Percentiles rank a stretch among this genome's conserved stretches.
phyloP scores from a whole-genome alignment of 2,888 invertebrate species.

The Lydus trimaculatus region DNA sequence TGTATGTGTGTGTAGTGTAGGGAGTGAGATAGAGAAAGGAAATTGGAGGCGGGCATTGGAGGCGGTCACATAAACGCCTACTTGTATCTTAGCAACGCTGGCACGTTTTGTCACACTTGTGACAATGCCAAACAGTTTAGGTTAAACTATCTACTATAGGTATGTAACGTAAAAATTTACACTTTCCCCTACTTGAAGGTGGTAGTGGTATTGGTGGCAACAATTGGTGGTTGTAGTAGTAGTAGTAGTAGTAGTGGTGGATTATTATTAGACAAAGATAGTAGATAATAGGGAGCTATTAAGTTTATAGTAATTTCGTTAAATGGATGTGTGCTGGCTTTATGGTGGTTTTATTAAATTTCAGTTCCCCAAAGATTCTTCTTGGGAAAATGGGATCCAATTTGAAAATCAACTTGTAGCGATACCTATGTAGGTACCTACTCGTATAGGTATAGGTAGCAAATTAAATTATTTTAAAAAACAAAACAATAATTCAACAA shows the following conservation, averaged over 20 bases:
- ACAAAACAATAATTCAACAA: not conserved
- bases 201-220: too few species aligned
- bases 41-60: slow-evolving; percentile 10
- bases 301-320: slow-evolving; percentile 29
- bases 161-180: not conserved
- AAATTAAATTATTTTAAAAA: not conserved
- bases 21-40: slow-evolving; percentile 3
- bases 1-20: not conserved
- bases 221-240: slow-evolving; percentile 12
- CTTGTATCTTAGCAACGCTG: slow-evolving; percentile 58
- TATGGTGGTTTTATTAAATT: slow-evolving; percentile 32
- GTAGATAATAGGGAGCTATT: slow-evolving; percentile 20
- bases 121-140: slow-evolving; percentile 18
- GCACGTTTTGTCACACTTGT: slow-evolving; percentile 48
- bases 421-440: too few species aligned
- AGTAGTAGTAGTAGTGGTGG: slow-evolving; percentile 6
- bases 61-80: slow-evolving; percentile 35
- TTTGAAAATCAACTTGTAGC: not conserved
- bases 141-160: not conserved
- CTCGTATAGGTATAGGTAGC: too few species aligned
- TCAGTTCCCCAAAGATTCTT: slow-evolving; percentile 12
- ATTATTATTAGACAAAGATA: not conserved
- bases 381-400: not conserved
- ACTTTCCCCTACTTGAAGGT: slow-evolving; percentile 22
- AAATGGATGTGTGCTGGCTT: slow-evolving; percentile 30